These are phyloP conservation scores for Amiota communis DNA, from an alignment of 2,888 invertebrate genomes.

Conservation along the genomic window DNA sequence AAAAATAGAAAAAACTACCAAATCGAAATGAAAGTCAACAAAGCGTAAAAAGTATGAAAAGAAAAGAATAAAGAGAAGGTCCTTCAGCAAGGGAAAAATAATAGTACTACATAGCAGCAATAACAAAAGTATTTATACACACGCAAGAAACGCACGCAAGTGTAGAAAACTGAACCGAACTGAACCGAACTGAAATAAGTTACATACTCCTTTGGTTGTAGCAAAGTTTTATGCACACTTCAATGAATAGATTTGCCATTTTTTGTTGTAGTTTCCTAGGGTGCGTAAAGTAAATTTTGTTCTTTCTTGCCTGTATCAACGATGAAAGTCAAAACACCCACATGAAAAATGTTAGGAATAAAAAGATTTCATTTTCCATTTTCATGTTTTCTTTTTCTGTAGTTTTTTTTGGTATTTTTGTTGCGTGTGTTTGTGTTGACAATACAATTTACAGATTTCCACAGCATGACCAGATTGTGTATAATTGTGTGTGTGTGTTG, in stretches of 20 bases:
- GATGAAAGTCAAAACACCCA: slow-evolving; percentile 2
- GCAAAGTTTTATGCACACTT: slow-evolving; percentile 11
- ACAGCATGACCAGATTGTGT: not conserved
- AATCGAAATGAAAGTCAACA: slow-evolving; percentile 22
- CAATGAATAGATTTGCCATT: not conserved
- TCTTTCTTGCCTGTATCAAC: not conserved
- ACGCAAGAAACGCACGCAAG: slow-evolving; percentile 6
- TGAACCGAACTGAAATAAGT: slow-evolving; percentile 21
- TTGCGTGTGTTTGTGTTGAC: slow-evolving; percentile 7
- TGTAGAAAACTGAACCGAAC: not conserved
- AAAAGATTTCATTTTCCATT: not conserved
- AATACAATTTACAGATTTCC: slow-evolving; percentile 22
- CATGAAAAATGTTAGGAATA: not conserved
- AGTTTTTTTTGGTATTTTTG: not conserved
- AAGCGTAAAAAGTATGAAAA: slow-evolving; percentile 9
- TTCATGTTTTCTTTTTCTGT: not conserved
- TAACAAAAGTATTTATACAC: slow-evolving; percentile 16
- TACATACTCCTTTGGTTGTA: slow-evolving; percentile 6
- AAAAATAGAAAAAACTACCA: too few species aligned
- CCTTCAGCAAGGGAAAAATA: not conserved
- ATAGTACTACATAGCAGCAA: not conserved
- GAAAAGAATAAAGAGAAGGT: not conserved
- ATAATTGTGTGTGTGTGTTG: too few species aligned
- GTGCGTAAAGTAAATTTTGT: not conserved
- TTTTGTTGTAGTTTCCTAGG: not conserved